These are phyloP conservation scores for Gorilla gorilla DNA, from an alignment of 2,113 vertebrate species.

Conservation along the genomic window DNA sequence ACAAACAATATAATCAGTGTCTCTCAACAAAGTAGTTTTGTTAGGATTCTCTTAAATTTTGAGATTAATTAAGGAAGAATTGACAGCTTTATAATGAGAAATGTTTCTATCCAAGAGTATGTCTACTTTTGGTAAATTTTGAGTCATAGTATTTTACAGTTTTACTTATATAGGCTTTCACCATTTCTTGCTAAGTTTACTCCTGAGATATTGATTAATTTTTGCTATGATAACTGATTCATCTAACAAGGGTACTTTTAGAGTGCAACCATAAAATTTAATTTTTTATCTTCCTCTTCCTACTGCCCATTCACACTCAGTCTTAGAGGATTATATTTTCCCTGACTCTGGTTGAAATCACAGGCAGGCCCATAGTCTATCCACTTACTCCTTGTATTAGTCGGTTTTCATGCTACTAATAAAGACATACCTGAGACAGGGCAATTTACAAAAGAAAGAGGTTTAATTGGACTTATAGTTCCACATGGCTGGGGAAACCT, in stretches of 20 bases:
- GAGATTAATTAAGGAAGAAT: background rate
- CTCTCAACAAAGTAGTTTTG: background rate
- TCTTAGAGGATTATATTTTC: background rate
- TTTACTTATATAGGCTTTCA: background rate
- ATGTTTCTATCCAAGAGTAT: background rate
- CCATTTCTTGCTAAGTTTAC: background rate
- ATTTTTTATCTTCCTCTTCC: background rate
- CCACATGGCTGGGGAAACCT: too few species aligned
- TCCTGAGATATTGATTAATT: background rate
- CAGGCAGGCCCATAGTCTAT: background rate
- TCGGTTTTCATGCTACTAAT: too few species aligned
- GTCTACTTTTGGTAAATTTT: background rate
- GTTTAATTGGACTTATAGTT: too few species aligned
- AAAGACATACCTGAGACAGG: too few species aligned
- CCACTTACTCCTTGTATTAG: background rate
- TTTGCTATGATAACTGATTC: background rate
- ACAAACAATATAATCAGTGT: background rate
- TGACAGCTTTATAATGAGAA: background rate
- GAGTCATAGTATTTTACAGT: background rate
- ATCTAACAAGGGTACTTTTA: background rate
- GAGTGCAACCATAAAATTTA: background rate
- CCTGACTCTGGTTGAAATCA: background rate
- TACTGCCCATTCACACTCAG: background rate
- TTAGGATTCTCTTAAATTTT: background rate
- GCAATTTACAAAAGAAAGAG: too few species aligned